Base-by-base conservation (phyloP, 2,888 invertebrate species). In the Sturmia bella region DNA sequence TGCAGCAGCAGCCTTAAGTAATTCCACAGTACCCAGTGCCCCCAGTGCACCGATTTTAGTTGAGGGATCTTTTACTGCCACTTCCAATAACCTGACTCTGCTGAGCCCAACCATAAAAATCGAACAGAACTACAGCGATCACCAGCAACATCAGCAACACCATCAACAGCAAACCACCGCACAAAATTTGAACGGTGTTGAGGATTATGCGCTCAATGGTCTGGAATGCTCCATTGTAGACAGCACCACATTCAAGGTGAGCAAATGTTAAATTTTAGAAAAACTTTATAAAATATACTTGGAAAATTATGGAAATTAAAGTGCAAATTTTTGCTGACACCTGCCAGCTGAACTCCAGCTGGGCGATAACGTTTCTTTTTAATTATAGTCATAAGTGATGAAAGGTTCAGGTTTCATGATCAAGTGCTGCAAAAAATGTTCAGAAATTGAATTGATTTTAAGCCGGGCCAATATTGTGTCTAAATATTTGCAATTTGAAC, bases 51-150 rank as follows among this genome's bases (percentile, higher is more conserved):
- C 88, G 73, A 84, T 89, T 85, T 86, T 87, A 74, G 88, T 89
- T 19, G 88, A 89, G 74, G 86, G 88, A 11, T 74, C 86, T 4
- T 88, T 88, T 78, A 85, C 63, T 5, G 61, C 75, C 37, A 66
- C 73, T 19, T 24, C 73, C 13, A 73, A 83, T 75, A 84, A 73
- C 50, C 68, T 84, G 63, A 87, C 87, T 50, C 86, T 87, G 66
- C 84, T 86, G 32, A 84, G 85, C 83, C 88, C 89, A 11, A 86
- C 88, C 21, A 89, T 89, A 9, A 89, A 89, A 84, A 87, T 89
- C 80, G 89, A 89, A 84, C 89, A 89, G 73, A 87, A 86, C 63
- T 89, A 88, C 61, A 86, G 85, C 6, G 89, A 89, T 54, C 76
- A 76, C 15, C 74, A 75, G 3, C 56, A 63, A 0, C 63, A 39